Conservation (phyloP, 1,140 invertebrate genomes). For the Homarus americanus region DNA sequence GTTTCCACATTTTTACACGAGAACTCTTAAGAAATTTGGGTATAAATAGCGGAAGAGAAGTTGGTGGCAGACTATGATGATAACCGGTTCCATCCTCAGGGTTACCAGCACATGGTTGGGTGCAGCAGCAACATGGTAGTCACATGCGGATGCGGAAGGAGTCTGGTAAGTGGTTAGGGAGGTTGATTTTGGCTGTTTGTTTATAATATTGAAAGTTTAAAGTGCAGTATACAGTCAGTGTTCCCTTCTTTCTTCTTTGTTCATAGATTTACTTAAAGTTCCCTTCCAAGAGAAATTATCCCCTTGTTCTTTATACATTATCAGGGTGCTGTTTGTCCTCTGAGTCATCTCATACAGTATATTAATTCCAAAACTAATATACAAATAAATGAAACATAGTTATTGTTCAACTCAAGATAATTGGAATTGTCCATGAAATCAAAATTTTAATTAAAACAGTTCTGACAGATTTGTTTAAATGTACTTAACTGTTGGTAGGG, state of each 20-base stretch:
- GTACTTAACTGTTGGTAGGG: too few relatives aligned
- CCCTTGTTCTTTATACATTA: too few relatives aligned
- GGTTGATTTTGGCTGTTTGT: background rate
- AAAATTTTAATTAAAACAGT: too few relatives aligned
- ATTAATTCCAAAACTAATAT: too few relatives aligned
- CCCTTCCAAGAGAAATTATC: background rate
- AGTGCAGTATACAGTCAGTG: background rate
- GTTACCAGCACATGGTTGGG: constrained; percentile 72
- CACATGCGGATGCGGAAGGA: constrained; percentile 74
- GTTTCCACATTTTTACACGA: too few relatives aligned
- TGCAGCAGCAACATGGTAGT: constrained; percentile 70
- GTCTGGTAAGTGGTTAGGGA: constrained; percentile 60
- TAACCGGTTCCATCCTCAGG: constrained; percentile 45
- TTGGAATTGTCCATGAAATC: too few relatives aligned
- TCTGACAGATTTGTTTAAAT: too few relatives aligned
- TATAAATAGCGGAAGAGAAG: background rate
- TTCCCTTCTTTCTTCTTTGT: background rate
- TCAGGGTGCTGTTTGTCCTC: too few relatives aligned
- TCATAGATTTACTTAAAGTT: background rate
- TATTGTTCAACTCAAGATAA: too few relatives aligned
- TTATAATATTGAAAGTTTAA: background rate
- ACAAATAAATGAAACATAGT: too few relatives aligned
- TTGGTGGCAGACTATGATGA: background rate
- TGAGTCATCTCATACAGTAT: too few relatives aligned
- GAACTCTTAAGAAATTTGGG: too few relatives aligned